These are phyloP conservation scores for Pelecanus crispus DNA, from an alignment of 2,113 vertebrate genomes.

Conservation along the genomic window DNA sequence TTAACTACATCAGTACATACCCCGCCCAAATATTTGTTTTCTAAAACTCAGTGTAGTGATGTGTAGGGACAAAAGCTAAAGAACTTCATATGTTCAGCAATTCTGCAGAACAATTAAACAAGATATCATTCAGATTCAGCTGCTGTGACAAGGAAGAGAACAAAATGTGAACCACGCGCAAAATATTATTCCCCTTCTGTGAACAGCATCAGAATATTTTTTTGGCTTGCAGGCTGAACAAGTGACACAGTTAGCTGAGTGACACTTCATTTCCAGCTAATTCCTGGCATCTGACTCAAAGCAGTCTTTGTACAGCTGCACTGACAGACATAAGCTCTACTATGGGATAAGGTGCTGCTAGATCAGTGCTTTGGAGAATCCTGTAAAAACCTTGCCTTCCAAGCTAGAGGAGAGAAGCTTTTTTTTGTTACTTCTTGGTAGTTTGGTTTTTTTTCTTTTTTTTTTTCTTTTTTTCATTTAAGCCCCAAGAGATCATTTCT, in stretches of 20 bases:
- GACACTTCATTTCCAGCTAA: neutral
- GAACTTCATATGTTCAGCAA: neutral
- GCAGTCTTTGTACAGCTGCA: neutral
- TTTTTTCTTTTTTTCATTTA: neutral
- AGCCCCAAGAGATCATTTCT: neutral
- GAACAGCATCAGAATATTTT: neutral
- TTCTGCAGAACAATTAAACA: neutral
- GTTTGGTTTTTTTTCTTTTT: neutral
- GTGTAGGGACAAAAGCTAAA: neutral
- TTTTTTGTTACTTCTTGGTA: no score
- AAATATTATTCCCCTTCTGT: neutral
- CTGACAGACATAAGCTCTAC: neutral
- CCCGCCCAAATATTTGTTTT: neutral
- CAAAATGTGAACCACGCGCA: neutral
- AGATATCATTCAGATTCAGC: neutral
- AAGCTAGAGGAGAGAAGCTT: neutral
- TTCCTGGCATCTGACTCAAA: neutral
- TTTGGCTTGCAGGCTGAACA: neutral
- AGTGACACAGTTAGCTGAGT: neutral
- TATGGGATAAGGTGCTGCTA: neutral
- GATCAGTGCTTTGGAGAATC: neutral
- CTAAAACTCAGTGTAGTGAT: neutral
- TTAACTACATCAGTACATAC: neutral
- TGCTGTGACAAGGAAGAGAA: neutral
- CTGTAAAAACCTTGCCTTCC: neutral